phyloP scores from a whole-genome alignment of 2,113 vertebrate species.

The Erythrolamprus reginae region DNA sequence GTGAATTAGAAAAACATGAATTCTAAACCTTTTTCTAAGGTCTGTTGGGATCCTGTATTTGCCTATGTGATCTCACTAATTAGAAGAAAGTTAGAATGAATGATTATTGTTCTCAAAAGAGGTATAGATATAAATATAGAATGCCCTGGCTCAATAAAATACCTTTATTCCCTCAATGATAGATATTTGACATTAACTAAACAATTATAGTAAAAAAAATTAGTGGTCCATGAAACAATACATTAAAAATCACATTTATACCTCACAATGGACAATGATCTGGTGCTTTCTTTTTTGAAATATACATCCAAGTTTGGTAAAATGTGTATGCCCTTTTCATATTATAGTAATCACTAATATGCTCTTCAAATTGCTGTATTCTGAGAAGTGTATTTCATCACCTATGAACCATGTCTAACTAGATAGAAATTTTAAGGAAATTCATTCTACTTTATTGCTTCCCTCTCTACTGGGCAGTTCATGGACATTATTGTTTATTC shows the following conservation, averaged over 20 bases:
- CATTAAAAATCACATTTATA: slow-evolving; percentile 22
- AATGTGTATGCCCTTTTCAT: not conserved
- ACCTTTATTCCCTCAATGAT: slow-evolving; percentile 7
- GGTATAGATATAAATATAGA: slow-evolving; percentile 30
- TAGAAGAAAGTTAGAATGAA: slow-evolving; percentile 14
- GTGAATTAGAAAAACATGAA: not conserved
- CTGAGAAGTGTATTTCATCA: not conserved
- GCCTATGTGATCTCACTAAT: slow-evolving; percentile 21
- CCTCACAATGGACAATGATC: slow-evolving; percentile 1
- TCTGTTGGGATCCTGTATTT: not conserved
- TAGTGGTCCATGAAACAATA: slow-evolving; percentile 1
- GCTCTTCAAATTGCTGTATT: not conserved
- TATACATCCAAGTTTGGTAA: not conserved
- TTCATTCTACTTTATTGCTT: not conserved
- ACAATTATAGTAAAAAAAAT: not conserved
- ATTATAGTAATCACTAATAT: not conserved
- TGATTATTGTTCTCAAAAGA: slow-evolving; percentile 40
- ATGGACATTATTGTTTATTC: not conserved
- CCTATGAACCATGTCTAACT: not conserved
- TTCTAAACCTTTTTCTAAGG: slow-evolving; percentile 25
- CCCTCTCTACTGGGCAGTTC: not conserved
- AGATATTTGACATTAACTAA: not conserved
- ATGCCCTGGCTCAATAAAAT: slow-evolving; percentile 25
- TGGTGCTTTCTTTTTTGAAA: not conserved
- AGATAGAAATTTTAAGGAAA: not conserved